Conservation (phyloP, 1,140 invertebrate species). For the Bradynema listronoti region DNA sequence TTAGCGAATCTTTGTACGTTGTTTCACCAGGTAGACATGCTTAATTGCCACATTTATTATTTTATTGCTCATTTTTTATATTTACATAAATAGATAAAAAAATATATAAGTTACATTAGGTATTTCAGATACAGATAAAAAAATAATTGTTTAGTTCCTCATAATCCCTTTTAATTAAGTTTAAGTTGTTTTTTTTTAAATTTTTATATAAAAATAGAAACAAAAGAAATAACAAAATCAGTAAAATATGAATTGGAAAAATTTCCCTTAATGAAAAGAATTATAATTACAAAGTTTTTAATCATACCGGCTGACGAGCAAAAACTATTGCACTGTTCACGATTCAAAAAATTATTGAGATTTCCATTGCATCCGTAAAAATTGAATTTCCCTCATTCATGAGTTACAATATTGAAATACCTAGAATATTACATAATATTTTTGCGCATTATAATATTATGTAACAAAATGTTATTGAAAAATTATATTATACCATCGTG, state of each 20-base stretch:
- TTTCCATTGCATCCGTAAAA: slow-evolving; percentile 34
- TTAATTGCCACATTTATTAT: slow-evolving; percentile 15
- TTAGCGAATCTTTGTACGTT: slow-evolving; percentile 50
- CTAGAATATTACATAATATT: not conserved
- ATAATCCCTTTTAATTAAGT: too few species aligned
- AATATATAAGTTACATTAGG: too few species aligned
- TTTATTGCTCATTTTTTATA: slow-evolving; percentile 1
- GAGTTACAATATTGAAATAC: slow-evolving; percentile 56
- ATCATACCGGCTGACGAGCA: slow-evolving; percentile 44
- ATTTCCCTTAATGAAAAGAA: not conserved
- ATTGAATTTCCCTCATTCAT: slow-evolving; percentile 47
- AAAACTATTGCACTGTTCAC: slow-evolving; percentile 52
- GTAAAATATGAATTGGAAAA: not conserved
- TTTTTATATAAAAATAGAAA: too few species aligned
- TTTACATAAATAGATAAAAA: slow-evolving; percentile 13
- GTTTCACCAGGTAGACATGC: slow-evolving; percentile 51
- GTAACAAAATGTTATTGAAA: not conserved
- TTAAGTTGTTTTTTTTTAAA: too few species aligned
- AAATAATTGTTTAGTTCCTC: too few species aligned
- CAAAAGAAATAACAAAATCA: too few species aligned
- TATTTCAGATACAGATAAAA: too few species aligned
- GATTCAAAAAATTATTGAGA: slow-evolving; percentile 46
- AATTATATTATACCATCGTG: slow-evolving; percentile 18
- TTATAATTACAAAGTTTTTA: slow-evolving; percentile 1
- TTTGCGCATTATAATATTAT: not conserved